Conservation (phyloP, 30 jellyfish, hydroid and myxozoan genomes). For the Turritopsis dohrnii region DNA sequence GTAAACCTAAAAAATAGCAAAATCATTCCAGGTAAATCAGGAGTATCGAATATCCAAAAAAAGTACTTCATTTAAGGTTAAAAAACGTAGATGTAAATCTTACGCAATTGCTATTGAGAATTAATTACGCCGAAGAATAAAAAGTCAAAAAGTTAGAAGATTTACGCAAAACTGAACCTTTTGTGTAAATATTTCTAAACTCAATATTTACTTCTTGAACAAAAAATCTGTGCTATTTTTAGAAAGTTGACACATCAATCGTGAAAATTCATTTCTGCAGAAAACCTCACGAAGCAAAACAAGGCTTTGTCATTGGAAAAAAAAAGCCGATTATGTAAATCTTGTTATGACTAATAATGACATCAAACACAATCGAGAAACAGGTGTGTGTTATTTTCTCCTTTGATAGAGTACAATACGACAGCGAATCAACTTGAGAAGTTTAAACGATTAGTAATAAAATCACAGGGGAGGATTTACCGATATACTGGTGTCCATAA, state of each 20-base stretch:
- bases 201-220: background rate
- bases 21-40: background rate
- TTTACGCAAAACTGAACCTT: background rate
- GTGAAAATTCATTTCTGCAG: background rate
- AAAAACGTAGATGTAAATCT: background rate
- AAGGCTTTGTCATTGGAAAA: background rate
- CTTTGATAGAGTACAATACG: background rate
- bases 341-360: background rate
- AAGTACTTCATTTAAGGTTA: background rate
- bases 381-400: background rate
- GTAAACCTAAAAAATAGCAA: background rate
- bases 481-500: background rate
- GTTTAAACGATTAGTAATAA: background rate
- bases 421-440: background rate
- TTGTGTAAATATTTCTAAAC: background rate
- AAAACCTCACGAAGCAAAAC: background rate
- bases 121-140: background rate
- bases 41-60: background rate
- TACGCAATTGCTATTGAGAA: background rate
- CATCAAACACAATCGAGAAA: background rate
- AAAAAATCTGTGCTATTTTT: background rate
- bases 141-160: background rate
- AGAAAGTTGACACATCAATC: background rate
- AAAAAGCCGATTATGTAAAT: background rate
- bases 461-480: background rate